A percentile compares a stretch with the other conserved stretches of the same genome.
Conservation (phyloP, 2,113 vertebrate genomes). For the Engraulis encrasicolus region DNA sequence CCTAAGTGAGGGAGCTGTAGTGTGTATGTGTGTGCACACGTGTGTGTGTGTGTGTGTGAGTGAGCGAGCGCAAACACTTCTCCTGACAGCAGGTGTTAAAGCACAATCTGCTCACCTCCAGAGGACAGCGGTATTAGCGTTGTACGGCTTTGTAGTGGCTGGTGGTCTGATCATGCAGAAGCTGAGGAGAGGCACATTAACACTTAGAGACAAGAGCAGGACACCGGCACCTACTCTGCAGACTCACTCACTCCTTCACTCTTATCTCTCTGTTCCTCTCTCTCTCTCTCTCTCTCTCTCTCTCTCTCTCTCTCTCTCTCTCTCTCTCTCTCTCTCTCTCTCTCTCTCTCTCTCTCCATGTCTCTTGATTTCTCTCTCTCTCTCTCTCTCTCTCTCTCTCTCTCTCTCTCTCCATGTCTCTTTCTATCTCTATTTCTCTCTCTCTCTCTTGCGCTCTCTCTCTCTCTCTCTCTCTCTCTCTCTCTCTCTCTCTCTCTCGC, state of each 20-base stretch:
- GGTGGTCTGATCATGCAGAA: conserved; percentile 50
- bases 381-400: neutral
- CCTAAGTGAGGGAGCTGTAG: conserved; percentile 26
- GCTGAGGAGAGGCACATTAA: conserved; percentile 58
- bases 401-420: no score
- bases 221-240: neutral
- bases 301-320: neutral
- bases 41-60: conserved; percentile 36
- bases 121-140: conserved; percentile 63
- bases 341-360: no score
- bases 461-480: neutral
- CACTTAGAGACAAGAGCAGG: conserved; percentile 47
- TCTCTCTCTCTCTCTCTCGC: neutral
- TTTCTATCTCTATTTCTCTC: no score
- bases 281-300: neutral
- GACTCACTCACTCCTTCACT: neutral
- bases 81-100: conserved; percentile 46
- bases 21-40: neutral
- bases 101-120: conserved; percentile 43
- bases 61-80: conserved; percentile 26
- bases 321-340: neutral
- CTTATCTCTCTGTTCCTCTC: no score
- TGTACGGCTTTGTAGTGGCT: conserved; percentile 41
- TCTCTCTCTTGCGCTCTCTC: neutral
- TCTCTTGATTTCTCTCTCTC: no score